Conservation (phyloP, 2,113 vertebrate species). For the Ophthalmolycus amberensis region DNA sequence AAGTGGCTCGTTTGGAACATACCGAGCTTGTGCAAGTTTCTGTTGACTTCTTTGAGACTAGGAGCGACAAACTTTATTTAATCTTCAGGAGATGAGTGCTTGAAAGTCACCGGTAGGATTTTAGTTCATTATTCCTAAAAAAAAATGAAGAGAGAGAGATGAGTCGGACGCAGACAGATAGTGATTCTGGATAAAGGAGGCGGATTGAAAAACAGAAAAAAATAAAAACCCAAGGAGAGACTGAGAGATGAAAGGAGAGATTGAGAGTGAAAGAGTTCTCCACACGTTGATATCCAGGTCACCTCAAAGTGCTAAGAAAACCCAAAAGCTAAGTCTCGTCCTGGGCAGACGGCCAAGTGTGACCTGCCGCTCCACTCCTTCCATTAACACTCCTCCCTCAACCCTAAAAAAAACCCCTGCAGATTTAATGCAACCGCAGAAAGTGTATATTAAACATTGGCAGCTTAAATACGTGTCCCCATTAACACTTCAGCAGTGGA, state of each 20-base stretch:
- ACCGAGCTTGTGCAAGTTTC: background rate
- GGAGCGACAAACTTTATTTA: background rate
- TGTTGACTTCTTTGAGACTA: background rate
- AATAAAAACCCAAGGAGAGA: conserved; percentile 15
- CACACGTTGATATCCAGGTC: conserved; percentile 37
- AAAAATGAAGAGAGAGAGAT: background rate
- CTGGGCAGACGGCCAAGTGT: conserved; percentile 50
- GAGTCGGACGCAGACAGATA: background rate
- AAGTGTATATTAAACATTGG: conserved; percentile 72
- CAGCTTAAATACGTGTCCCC: conserved; percentile 70
- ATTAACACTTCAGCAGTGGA: conserved; percentile 72
- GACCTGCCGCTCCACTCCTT: conserved; percentile 37
- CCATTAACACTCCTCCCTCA: conserved; percentile 44
- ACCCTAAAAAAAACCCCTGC: conserved; percentile 16
- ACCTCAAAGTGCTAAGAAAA: conserved; percentile 40
- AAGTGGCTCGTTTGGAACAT: background rate
- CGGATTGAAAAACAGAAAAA: conserved; percentile 27
- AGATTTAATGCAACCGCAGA: conserved; percentile 72
- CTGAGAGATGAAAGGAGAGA: conserved; percentile 37
- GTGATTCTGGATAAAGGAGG: conserved; percentile 27
- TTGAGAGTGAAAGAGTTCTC: conserved; percentile 31
- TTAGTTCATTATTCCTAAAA: background rate
- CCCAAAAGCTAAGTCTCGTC: conserved; percentile 36
- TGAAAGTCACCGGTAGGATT: background rate
- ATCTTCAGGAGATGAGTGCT: background rate